Conservation (phyloP, 2,888 invertebrate species). For the Crematogaster levior region DNA sequence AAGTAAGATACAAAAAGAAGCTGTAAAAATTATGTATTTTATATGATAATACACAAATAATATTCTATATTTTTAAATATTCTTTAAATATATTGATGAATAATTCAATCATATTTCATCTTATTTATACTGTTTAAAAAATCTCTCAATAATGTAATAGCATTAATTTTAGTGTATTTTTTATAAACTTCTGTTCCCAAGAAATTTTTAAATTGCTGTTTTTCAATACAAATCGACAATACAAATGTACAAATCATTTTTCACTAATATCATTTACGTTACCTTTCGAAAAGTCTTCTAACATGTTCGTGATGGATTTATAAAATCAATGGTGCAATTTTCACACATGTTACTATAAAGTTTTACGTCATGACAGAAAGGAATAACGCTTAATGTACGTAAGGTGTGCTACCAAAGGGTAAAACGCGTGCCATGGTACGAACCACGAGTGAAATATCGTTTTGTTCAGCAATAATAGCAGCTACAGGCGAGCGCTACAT, state of each 20-base stretch:
- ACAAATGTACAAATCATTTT: not conserved
- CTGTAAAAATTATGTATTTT: not conserved
- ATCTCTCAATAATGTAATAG: not conserved
- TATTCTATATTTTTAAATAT: too few species aligned
- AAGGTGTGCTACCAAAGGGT: not conserved
- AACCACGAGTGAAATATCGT: constrained; percentile 29
- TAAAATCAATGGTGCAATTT: not conserved
- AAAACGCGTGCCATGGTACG: not conserved
- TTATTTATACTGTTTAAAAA: not conserved
- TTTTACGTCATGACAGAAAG: not conserved
- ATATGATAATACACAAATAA: not conserved
- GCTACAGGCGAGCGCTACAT: not conserved
- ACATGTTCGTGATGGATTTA: not conserved
- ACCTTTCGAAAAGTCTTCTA: not conserved
- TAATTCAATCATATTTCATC: not conserved
- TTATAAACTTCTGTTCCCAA: not conserved
- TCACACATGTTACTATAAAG: not conserved
- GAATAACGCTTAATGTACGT: constrained; percentile 16
- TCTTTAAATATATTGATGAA: not conserved
- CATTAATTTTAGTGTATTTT: not conserved
- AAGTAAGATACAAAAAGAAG: not conserved
- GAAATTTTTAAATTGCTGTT: not conserved
- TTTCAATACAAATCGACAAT: not conserved
- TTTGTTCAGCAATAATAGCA: constrained; percentile 39
- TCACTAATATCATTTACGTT: not conserved